A percentile compares a stretch with the other conserved stretches of the same genome.
phyloP scores from a whole-genome alignment of 2,797 vertebrate species.

The Buceros bicornis region DNA sequence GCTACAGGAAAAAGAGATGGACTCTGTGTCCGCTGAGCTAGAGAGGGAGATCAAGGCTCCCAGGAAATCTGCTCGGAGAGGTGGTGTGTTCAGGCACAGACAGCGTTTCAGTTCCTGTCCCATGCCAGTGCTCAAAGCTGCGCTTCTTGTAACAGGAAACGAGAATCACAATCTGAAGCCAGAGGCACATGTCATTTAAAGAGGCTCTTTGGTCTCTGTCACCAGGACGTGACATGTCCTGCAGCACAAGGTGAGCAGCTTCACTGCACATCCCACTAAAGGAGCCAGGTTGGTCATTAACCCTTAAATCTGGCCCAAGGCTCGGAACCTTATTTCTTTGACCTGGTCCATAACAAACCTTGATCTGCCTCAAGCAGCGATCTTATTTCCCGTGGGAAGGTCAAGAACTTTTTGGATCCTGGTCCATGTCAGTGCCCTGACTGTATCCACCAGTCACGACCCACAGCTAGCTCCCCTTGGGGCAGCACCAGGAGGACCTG shows the following conservation, averaged over 20 bases:
- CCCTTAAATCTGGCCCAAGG: background rate
- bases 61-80: background rate
- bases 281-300: accelerated
- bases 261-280: background rate
- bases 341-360: background rate
- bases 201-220: background rate
- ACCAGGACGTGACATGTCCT: accelerated
- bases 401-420: background rate
- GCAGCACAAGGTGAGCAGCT: background rate
- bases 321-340: background rate
- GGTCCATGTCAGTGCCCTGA: accelerated
- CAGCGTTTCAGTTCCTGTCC: background rate
- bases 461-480: background rate
- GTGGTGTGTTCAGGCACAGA: background rate
- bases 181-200: background rate
- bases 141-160: conserved; percentile 29
- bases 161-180: background rate
- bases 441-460: background rate
- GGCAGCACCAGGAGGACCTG: background rate
- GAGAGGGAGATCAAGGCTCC: background rate
- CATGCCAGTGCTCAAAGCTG: background rate
- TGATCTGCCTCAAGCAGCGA: background rate
- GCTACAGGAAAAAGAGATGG: background rate
- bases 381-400: background rate
- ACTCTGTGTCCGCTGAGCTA: background rate